phyloP scores from a whole-genome alignment of 2,113 vertebrate genomes.

The Hydrochoerus hydrochaeris region DNA sequence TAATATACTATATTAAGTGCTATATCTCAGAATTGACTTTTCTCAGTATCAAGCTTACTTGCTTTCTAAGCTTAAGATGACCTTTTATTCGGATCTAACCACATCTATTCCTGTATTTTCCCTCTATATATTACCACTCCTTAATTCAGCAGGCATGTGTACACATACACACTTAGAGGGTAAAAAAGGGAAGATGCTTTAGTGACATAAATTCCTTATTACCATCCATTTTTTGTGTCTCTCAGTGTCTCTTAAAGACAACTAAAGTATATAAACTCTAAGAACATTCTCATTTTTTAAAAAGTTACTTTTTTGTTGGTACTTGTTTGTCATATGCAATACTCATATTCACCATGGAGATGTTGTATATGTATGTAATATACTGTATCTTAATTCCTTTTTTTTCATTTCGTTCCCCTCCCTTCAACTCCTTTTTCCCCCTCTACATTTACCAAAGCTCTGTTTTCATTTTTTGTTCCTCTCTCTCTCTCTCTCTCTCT shows the following conservation, averaged over 20 bases:
- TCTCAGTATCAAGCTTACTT: conserved; percentile 17
- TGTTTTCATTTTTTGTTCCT: background rate
- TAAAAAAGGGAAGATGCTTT: background rate
- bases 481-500: background rate
- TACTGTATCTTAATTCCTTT: background rate
- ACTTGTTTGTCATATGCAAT: background rate
- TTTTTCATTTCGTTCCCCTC: background rate
- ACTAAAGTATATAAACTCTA: background rate
- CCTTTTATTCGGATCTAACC: conserved; percentile 26
- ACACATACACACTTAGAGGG: background rate
- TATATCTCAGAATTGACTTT: background rate
- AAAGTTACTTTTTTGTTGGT: background rate
- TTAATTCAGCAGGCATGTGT: background rate
- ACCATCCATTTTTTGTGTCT: background rate
- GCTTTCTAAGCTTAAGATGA: conserved; percentile 6
- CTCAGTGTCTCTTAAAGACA: background rate
- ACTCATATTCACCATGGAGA: background rate
- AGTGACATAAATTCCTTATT: conserved; percentile 5
- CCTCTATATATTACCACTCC: background rate
- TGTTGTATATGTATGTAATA: background rate
- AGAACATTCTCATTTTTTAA: background rate
- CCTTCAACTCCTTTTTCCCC: background rate
- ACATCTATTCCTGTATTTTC: conserved; percentile 49
- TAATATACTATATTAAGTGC: background rate
- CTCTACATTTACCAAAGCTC: background rate